These are phyloP conservation scores for Embidobia sp. DNA, from an alignment of 2,888 invertebrate species.

Conservation along the genomic window DNA sequence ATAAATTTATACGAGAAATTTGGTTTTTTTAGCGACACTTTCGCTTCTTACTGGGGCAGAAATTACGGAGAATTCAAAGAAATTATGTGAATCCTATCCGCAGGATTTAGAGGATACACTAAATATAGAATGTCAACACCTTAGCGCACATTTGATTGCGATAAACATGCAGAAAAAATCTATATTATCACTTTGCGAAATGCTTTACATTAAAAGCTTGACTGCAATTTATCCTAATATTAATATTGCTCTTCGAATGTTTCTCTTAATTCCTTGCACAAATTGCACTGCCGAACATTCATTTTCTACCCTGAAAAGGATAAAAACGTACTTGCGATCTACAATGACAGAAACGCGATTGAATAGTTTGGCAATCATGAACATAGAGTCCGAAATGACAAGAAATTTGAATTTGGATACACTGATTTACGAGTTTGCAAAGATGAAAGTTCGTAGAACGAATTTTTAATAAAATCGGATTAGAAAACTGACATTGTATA, in stretches of 20 bases:
- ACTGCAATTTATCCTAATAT: conserved; percentile 39
- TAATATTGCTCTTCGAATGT: conserved; percentile 36
- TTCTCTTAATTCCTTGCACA: conserved; percentile 22
- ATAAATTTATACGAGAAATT: conserved; percentile 15
- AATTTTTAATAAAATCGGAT: conserved; percentile 2
- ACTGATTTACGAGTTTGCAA: conserved; percentile 16
- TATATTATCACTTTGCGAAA: conserved; percentile 68
- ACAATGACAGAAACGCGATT: not conserved
- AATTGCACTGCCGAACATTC: conserved; percentile 48
- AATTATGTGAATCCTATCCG: conserved; percentile 8
- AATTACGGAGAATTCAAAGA: conserved; percentile 13
- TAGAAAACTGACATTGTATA: too few species aligned
- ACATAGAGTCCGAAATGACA: conserved; percentile 18
- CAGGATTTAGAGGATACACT: conserved; percentile 16
- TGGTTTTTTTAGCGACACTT: conserved; percentile 33
- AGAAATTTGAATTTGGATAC: conserved; percentile 11
- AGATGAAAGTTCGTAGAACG: conserved; percentile 14
- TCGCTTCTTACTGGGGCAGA: not conserved
- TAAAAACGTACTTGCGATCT: conserved; percentile 11
- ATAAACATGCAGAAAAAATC: conserved; percentile 75
- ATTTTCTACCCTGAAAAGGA: conserved; percentile 38
- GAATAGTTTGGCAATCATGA: conserved; percentile 18
- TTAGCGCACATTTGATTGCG: conserved; percentile 4
- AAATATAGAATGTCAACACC: conserved; percentile 20
- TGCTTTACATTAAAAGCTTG: conserved; percentile 13